A percentile compares a stretch with the other conserved stretches of the same genome.
Conservation (phyloP, 30 jellyfish, hydroid and myxozoan species). For the Hydractinia echinata region DNA sequence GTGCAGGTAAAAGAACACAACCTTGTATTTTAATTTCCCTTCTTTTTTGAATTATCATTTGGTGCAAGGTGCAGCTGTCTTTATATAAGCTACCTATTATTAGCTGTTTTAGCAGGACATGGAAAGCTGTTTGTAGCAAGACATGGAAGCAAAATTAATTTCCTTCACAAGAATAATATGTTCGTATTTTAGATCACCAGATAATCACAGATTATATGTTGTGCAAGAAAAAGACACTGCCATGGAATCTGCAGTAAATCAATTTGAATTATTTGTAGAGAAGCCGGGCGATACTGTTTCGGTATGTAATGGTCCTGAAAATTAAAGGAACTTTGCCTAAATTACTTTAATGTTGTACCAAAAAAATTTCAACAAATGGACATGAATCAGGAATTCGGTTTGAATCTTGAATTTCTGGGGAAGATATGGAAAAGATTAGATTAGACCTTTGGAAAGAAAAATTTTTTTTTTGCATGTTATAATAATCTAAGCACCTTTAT, state of each 20-base stretch:
- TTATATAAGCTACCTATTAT: too few species aligned
- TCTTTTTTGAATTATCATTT: too few species aligned
- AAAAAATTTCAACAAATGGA: too few species aligned
- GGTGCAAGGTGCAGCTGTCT: too few species aligned
- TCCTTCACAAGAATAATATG: not conserved
- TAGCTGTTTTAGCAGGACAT: too few species aligned
- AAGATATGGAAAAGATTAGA: not conserved
- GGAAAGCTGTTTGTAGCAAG: too few species aligned
- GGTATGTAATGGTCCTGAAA: conserved; percentile 23
- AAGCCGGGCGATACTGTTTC: conserved; percentile 69
- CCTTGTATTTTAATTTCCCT: too few species aligned
- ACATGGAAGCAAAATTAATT: too few species aligned
- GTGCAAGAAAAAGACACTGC: conserved; percentile 61
- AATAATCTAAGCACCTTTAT: not conserved
- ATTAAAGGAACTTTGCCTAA: not conserved
- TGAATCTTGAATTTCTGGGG: too few species aligned
- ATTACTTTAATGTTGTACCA: not conserved
- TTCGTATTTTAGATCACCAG: conserved; percentile 44
- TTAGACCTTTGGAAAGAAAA: not conserved
- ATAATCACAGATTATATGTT: conserved; percentile 50
- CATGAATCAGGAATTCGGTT: too few species aligned
- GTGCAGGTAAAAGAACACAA: too few species aligned
- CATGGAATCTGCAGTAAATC: conserved; percentile 50
- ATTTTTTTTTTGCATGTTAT: not conserved
- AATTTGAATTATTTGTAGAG: conserved; percentile 48